Evolutionary conservation across 2,113 vertebrate species (phyloP).

Genomic region (Melanotaenia duboulayi): DNA sequence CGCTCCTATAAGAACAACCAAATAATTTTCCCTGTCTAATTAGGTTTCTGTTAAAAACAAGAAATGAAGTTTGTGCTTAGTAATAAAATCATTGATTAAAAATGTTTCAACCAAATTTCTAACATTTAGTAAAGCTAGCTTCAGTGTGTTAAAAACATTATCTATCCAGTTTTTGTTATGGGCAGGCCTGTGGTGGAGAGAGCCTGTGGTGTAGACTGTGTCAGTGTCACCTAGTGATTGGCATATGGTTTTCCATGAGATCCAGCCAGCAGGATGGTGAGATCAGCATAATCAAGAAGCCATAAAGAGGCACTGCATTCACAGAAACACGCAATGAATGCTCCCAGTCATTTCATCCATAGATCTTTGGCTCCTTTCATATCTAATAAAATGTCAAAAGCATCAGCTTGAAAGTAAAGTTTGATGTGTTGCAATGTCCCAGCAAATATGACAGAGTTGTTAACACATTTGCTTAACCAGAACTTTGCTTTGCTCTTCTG

Average conservation of each 20-base stretch:
- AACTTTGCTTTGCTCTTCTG: constrained; percentile 10
- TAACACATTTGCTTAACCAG: not conserved
- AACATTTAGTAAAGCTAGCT: too few relatives aligned
- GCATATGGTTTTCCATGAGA: constrained; percentile 70
- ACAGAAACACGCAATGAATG: constrained; percentile 43
- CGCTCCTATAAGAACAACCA: too few relatives aligned
- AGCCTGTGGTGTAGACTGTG: constrained; percentile 44
- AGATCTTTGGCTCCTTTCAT: constrained; percentile 18
- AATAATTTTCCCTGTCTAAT: too few relatives aligned
- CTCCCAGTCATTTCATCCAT: constrained; percentile 24
- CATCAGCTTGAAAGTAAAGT: not conserved
- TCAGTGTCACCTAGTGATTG: constrained; percentile 57
- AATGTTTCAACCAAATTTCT: too few relatives aligned
- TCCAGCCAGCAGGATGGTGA: constrained; percentile 62
- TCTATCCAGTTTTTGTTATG: too few relatives aligned
- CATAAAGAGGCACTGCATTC: constrained; percentile 59
- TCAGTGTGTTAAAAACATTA: too few relatives aligned
- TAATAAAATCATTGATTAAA: too few relatives aligned
- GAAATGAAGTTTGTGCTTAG: too few relatives aligned
- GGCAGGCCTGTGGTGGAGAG: too few relatives aligned
- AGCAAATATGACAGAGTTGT: not conserved
- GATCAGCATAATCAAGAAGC: constrained; percentile 70
- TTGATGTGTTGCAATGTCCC: constrained; percentile 1
- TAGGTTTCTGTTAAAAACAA: too few relatives aligned
- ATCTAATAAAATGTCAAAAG: not conserved